Evolutionary conservation across 2,888 invertebrate genomes (phyloP).

Genomic region (Agonopterix heracliana): DNA sequence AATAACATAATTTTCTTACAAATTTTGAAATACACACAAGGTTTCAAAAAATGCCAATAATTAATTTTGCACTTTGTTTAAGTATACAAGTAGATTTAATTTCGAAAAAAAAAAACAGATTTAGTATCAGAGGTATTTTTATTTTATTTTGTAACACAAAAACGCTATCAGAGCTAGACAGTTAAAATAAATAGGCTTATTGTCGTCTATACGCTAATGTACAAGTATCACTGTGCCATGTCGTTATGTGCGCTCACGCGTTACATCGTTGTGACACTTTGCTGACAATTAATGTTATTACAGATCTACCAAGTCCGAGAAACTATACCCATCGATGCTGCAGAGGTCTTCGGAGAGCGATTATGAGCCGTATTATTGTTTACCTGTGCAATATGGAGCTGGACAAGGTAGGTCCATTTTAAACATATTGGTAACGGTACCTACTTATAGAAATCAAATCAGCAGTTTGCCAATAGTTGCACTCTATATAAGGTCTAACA

Average conservation of each 20-base stretch:
- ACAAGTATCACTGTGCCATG: constrained; percentile 19
- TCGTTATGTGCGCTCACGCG: constrained; percentile 24
- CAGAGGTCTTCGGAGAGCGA: constrained; percentile 88
- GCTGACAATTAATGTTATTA: constrained; percentile 19
- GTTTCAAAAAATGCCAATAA: no score
- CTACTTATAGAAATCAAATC: no score
- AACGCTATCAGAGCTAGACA: neutral
- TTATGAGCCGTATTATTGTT: constrained; percentile 90
- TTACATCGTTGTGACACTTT: neutral
- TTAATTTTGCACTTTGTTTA: no score
- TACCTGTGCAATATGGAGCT: constrained; percentile 80
- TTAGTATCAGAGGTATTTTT: neutral
- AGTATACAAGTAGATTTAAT: no score
- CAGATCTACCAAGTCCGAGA: constrained; percentile 97
- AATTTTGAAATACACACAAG: no score
- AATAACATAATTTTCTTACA: no score
- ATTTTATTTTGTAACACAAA: neutral
- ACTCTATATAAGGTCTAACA: no score
- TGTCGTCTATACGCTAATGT: constrained; percentile 37
- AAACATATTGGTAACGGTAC: neutral
- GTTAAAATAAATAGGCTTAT: constrained; percentile 28
- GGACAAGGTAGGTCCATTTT: constrained; percentile 76
- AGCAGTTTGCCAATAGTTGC: no score
- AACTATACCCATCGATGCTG: constrained; percentile 94
- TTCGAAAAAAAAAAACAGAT: neutral